These are phyloP conservation scores for Amphilophus citrinellus DNA, from an alignment of 2,113 vertebrate species.

Conservation along the genomic window DNA sequence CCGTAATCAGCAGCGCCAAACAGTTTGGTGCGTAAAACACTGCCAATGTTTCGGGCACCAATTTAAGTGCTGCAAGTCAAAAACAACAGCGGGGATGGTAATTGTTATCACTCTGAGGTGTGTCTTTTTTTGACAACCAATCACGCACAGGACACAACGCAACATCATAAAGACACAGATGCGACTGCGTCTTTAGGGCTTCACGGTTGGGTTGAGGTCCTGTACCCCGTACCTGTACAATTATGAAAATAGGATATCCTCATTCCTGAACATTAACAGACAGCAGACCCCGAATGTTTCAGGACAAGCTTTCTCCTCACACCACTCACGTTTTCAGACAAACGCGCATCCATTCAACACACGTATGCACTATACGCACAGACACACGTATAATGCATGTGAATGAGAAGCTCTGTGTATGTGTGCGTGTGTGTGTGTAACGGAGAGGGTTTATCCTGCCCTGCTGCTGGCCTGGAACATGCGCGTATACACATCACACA, in stretches of 20 bases:
- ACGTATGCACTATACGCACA: conserved; percentile 16
- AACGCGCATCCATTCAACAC: conserved; percentile 8
- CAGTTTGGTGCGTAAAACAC: conserved; percentile 44
- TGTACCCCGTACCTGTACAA: neutral
- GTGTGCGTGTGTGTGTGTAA: neutral
- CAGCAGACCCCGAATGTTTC: neutral
- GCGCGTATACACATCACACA: neutral
- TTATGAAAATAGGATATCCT: neutral
- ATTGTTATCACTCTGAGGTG: conserved; percentile 56
- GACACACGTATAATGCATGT: conserved; percentile 12
- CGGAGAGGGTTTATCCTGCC: conserved; percentile 11
- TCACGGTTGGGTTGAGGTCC: neutral
- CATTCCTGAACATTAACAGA: conserved; percentile 34
- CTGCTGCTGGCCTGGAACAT: conserved; percentile 35
- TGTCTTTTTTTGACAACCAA: conserved; percentile 46
- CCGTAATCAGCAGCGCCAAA: neutral
- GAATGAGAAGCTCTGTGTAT: neutral
- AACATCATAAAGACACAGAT: conserved; percentile 2
- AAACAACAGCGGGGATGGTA: conserved; percentile 26
- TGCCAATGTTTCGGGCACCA: conserved; percentile 49
- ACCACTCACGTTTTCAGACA: conserved; percentile 25
- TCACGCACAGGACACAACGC: neutral
- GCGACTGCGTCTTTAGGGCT: neutral
- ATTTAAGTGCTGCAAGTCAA: conserved; percentile 53
- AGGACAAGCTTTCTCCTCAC: conserved; percentile 9